Percentiles rank a stretch among this genome's conserved stretches.
phyloP scores from a whole-genome alignment of 2,888 invertebrate genomes.

The Lasioglossum villosulum region DNA sequence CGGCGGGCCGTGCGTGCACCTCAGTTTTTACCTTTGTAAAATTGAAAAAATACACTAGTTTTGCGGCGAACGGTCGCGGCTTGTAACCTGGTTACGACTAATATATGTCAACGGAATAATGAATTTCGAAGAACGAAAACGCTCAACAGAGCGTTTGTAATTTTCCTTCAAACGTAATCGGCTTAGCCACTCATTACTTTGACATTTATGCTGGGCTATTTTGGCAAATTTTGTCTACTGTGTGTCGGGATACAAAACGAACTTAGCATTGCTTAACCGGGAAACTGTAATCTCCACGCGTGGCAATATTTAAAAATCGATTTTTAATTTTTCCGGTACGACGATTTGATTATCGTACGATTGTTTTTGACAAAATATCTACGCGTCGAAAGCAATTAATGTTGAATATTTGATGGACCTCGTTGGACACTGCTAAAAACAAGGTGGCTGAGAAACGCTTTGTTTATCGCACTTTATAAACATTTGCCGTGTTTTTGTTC shows the following conservation, averaged over 20 bases:
- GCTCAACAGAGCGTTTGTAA: constrained; percentile 16
- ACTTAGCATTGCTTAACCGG: background rate
- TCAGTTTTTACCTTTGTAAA: constrained; percentile 10
- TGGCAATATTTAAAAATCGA: background rate
- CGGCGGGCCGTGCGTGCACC: background rate
- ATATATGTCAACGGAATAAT: constrained; percentile 19
- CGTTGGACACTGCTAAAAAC: background rate
- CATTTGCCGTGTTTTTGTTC: background rate
- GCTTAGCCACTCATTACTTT: constrained; percentile 35
- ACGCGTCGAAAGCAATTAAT: background rate
- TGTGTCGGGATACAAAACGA: background rate
- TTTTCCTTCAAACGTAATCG: constrained; percentile 36
- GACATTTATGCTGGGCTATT: constrained; percentile 22
- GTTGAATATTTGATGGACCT: background rate
- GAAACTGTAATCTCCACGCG: background rate
- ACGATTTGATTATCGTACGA: background rate
- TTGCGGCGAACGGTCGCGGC: background rate
- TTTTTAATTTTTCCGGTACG: background rate
- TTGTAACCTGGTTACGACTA: constrained; percentile 22
- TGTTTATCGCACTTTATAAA: background rate
- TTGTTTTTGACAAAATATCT: background rate
- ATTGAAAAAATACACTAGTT: constrained; percentile 21
- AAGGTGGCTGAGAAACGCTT: background rate
- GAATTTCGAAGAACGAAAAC: constrained; percentile 37
- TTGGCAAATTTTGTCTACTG: constrained; percentile 4